Conservation (phyloP, 2,888 invertebrate genomes). For the Anodontia alba region DNA sequence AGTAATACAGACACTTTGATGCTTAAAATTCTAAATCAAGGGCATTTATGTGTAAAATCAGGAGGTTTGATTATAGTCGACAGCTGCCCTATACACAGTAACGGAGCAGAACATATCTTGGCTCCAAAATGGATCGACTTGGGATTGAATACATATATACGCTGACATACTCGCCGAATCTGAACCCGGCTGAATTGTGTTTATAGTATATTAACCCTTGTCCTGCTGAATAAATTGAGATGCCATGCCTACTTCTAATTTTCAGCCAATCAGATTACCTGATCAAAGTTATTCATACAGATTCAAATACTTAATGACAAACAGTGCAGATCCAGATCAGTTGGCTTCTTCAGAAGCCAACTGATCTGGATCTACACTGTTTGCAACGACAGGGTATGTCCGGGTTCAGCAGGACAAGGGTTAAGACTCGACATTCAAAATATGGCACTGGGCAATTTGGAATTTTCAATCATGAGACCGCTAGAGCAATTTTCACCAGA, state of each 20-base stretch:
- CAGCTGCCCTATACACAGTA: background rate
- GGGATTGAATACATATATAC: background rate
- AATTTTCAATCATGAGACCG: conserved; percentile 6
- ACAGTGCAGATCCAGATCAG: background rate
- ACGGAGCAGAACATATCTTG: background rate
- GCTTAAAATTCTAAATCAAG: background rate
- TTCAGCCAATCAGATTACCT: too few relatives aligned
- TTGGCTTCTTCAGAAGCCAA: too few relatives aligned
- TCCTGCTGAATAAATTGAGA: too few relatives aligned
- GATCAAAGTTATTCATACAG: too few relatives aligned
- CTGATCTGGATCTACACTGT: too few relatives aligned
- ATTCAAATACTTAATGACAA: too few relatives aligned
- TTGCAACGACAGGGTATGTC: too few relatives aligned
- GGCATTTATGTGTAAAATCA: background rate
- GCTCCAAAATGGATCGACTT: background rate
- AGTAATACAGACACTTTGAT: background rate
- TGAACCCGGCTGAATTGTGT: conserved; percentile 17
- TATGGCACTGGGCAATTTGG: conserved; percentile 11
- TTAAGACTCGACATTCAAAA: too few relatives aligned
- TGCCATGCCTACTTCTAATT: too few relatives aligned
- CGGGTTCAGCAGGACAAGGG: too few relatives aligned
- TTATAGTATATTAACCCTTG: too few relatives aligned
- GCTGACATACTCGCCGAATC: background rate
- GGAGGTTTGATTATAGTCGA: background rate
- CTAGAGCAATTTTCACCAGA: too few relatives aligned